A percentile compares a stretch with the other conserved stretches of the same genome.
phyloP scores from a whole-genome alignment of 2,113 vertebrate species.

The Carassius carassius region DNA sequence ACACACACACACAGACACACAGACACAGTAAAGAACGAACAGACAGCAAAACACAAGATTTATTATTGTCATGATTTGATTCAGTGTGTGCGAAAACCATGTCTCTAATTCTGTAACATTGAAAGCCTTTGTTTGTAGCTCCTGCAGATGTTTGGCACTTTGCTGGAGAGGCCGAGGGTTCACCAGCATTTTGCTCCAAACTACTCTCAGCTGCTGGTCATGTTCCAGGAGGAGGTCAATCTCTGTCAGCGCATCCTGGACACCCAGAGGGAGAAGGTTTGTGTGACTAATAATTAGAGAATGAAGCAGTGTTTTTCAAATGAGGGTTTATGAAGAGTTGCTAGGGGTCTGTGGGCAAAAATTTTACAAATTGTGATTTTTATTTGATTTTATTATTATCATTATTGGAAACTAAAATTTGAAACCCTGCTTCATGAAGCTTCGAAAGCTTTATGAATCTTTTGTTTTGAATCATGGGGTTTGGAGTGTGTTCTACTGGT shows the following conservation, averaged over 20 bases:
- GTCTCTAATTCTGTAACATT: neutral
- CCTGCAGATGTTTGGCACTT: slow-evolving; percentile 73
- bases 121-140: slow-evolving; percentile 57
- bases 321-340: too few species aligned
- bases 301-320: neutral
- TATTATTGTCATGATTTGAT: neutral
- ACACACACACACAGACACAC: neutral
- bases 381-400: too few species aligned
- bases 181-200: slow-evolving; percentile 70
- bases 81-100: neutral
- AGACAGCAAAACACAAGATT: neutral
- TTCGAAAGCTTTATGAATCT: neutral
- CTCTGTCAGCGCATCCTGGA: slow-evolving; percentile 71
- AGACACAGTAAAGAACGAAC: neutral
- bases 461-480: neutral
- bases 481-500: neutral
- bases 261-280: slow-evolving; percentile 74
- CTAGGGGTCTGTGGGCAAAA: too few species aligned
- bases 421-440: neutral
- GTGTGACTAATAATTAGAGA: slow-evolving; percentile 38
- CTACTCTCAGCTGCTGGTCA: slow-evolving; percentile 72
- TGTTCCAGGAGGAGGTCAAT: slow-evolving; percentile 77
- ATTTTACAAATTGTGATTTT: too few species aligned
- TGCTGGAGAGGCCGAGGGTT: slow-evolving; percentile 73
- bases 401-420: too few species aligned